Percentiles rank a stretch among this genome's conserved stretches.
Conservation (phyloP, 2,888 invertebrate genomes). For the Macrosoma leucophasiata region DNA sequence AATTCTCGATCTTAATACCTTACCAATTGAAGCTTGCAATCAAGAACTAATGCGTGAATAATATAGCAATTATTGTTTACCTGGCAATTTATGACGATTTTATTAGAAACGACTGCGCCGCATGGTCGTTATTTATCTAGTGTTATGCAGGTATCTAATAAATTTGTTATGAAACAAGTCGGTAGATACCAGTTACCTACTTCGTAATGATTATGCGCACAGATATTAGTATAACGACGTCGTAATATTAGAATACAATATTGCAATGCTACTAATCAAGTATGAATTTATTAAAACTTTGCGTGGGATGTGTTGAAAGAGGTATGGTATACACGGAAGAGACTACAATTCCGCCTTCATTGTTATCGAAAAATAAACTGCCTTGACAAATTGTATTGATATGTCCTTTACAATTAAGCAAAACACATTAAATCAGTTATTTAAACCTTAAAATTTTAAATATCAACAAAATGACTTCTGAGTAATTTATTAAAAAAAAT, state of each 20-base stretch:
- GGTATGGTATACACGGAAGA: too few species aligned
- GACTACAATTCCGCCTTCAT: too few species aligned
- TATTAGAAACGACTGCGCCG: constrained; percentile 36
- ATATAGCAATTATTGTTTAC: constrained; percentile 25
- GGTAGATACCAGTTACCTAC: constrained; percentile 27
- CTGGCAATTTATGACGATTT: constrained; percentile 38
- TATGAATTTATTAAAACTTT: too few species aligned
- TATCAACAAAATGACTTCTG: too few species aligned
- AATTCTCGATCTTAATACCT: constrained; percentile 8
- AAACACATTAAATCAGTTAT: too few species aligned
- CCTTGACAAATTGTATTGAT: too few species aligned
- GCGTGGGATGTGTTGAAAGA: too few species aligned
- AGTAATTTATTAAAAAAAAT: too few species aligned
- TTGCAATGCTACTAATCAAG: too few species aligned
- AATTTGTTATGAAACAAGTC: constrained; percentile 33
- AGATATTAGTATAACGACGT: not conserved
- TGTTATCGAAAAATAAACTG: too few species aligned
- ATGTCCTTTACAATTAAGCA: too few species aligned
- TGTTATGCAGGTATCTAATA: constrained; percentile 37
- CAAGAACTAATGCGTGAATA: constrained; percentile 30
- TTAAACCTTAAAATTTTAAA: too few species aligned
- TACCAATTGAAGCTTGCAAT: constrained; percentile 24
- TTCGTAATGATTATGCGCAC: constrained; percentile 15
- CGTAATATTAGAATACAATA: constrained; percentile 41
- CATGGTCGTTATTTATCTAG: constrained; percentile 32